These are phyloP conservation scores for Zosterops lateralis DNA, from an alignment of 2,113 vertebrate species.

Conservation along the genomic window DNA sequence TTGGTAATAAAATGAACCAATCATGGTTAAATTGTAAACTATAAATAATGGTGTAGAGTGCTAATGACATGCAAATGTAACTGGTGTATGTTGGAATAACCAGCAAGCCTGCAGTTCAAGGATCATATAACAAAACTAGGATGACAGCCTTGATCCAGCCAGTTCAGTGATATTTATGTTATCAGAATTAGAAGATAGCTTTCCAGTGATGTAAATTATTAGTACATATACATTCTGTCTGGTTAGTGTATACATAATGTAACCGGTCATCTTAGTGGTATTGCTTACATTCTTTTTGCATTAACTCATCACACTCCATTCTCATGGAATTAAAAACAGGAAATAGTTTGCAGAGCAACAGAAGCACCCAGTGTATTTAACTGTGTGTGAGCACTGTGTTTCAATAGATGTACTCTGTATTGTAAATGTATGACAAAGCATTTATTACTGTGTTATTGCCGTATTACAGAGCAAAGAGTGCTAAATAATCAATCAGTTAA, in stretches of 20 bases:
- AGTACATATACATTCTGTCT: conserved; percentile 67
- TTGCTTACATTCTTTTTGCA: conserved; percentile 70
- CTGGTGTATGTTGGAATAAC: conserved; percentile 36
- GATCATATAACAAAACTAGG: conserved; percentile 68
- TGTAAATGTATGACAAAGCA: conserved; percentile 77
- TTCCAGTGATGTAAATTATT: conserved; percentile 70
- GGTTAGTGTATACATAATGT: conserved; percentile 64
- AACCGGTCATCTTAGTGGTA: conserved; percentile 66
- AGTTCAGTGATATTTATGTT: conserved; percentile 61
- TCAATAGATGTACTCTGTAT: conserved; percentile 63
- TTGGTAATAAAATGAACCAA: conserved; percentile 24
- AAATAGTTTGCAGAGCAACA: conserved; percentile 71
- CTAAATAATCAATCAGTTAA: conserved; percentile 86
- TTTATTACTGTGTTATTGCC: conserved; percentile 79
- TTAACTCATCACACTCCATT: conserved; percentile 75
- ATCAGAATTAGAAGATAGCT: conserved; percentile 66
- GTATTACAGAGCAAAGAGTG: conserved; percentile 73
- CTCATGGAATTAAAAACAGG: conserved; percentile 77
- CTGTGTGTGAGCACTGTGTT: conserved; percentile 52
- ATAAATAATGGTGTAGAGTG: conserved; percentile 16
- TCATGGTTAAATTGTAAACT: conserved; percentile 44
- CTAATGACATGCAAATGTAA: conserved; percentile 57
- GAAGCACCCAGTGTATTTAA: conserved; percentile 71
- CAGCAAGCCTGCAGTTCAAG: conserved; percentile 54
- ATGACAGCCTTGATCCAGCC: conserved; percentile 62